Conservation (phyloP, 2,113 vertebrate species). For the Chionodraco myersi region DNA sequence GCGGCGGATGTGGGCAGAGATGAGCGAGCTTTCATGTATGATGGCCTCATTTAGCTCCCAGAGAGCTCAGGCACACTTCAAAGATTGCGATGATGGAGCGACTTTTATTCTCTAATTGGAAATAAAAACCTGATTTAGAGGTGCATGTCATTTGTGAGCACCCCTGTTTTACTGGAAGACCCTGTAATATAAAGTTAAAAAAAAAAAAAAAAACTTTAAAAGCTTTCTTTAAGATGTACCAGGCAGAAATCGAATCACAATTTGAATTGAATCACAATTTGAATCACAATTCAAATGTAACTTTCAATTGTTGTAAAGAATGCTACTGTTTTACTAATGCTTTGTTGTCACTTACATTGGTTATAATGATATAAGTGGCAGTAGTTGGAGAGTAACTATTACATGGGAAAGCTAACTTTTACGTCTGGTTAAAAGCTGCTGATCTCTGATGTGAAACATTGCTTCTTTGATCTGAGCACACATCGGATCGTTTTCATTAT, state of each 20-base stretch:
- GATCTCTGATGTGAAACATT: not conserved
- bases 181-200: slow-evolving; percentile 2
- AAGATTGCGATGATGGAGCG: slow-evolving; percentile 50
- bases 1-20: slow-evolving; percentile 63
- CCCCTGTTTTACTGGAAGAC: not conserved
- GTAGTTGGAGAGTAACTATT: not conserved
- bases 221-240: slow-evolving; percentile 25
- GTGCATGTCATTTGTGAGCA: slow-evolving; percentile 49
- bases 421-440: not conserved
- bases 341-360: not conserved
- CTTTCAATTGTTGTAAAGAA: not conserved
- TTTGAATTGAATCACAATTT: too few relatives aligned
- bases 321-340: not conserved
- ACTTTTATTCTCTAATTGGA: slow-evolving; percentile 68
- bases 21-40: slow-evolving; percentile 69
- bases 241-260: not conserved
- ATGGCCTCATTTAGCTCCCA: slow-evolving; percentile 42
- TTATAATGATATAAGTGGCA: not conserved
- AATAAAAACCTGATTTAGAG: slow-evolving; percentile 61
- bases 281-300: too few relatives aligned
- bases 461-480: not conserved
- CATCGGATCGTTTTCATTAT: not conserved
- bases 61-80: slow-evolving; percentile 67
- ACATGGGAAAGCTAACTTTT: not conserved
- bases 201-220: slow-evolving; percentile 18